These are phyloP conservation scores for Druon quercuslanigerum DNA, from an alignment of 1,140 invertebrate species.

Conservation along the genomic window DNA sequence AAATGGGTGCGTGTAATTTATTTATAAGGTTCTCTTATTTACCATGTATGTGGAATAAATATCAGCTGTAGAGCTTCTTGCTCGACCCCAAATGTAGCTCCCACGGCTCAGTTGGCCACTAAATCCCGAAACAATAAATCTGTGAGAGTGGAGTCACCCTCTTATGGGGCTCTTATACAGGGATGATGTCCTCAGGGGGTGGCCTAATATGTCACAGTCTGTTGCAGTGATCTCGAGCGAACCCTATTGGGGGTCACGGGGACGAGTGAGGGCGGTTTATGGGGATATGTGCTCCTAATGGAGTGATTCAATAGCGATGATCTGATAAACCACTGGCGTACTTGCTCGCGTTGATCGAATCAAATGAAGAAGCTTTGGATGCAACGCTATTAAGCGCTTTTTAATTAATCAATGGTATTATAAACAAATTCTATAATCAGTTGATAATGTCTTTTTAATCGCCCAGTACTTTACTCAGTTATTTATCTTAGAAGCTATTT, in stretches of 20 bases:
- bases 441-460: not conserved
- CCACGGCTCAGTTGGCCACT: conserved; percentile 64
- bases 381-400: conserved; percentile 1
- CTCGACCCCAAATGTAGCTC: conserved; percentile 46
- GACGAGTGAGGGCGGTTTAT: conserved; percentile 45
- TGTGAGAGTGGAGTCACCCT: conserved; percentile 61
- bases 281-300: conserved; percentile 66
- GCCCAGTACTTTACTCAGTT: too few relatives aligned
- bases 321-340: conserved; percentile 66
- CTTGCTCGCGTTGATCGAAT: conserved; percentile 50
- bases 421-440: not conserved
- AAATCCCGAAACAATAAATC: conserved; percentile 74
- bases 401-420: not conserved
- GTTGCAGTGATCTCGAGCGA: conserved; percentile 68
- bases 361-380: conserved; percentile 33
- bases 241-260: conserved; percentile 39
- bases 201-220: conserved; percentile 76
- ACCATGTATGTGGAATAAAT: conserved; percentile 43
- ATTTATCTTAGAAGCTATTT: too few relatives aligned
- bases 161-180: conserved; percentile 62
- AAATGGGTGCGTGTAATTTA: conserved; percentile 59
- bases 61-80: conserved; percentile 44
- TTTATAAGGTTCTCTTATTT: conserved; percentile 60
- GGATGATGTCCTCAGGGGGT: conserved; percentile 69
- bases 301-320: conserved; percentile 73